phyloP scores from a whole-genome alignment of 1,140 invertebrate genomes.

The Neodiprion virginianus region DNA sequence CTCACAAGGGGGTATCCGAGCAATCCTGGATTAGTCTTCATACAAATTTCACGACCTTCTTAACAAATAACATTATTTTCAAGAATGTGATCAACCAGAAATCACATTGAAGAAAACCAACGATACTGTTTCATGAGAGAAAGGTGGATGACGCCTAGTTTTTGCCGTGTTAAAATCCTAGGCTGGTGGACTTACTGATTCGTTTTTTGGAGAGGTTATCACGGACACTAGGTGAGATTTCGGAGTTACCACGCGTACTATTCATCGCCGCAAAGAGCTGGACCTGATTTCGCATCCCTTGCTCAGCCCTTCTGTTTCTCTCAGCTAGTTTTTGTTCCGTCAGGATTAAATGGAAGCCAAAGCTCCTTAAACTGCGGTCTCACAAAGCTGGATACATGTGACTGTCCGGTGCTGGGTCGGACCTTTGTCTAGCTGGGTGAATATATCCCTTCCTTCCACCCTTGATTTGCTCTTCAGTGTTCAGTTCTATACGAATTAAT shows the following conservation, averaged over 20 bases:
- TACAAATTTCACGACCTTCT: too few species aligned
- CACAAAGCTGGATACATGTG: constrained; percentile 60
- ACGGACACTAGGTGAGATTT: too few species aligned
- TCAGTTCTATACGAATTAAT: not conserved
- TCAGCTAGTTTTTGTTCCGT: constrained; percentile 58
- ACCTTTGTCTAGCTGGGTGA: not conserved
- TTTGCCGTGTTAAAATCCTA: too few species aligned
- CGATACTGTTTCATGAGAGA: too few species aligned
- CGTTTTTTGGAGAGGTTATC: too few species aligned
- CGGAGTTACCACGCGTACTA: not conserved
- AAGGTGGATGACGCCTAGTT: too few species aligned
- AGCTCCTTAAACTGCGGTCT: constrained; percentile 62
- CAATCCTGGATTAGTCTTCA: too few species aligned
- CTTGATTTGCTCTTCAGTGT: not conserved
- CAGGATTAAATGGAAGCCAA: constrained; percentile 60
- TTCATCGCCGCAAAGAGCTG: not conserved
- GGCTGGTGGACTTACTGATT: too few species aligned
- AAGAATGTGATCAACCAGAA: too few species aligned
- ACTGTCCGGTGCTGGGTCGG: constrained; percentile 23
- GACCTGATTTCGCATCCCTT: not conserved
- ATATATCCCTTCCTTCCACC: not conserved
- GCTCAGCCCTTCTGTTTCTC: not conserved
- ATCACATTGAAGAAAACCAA: too few species aligned
- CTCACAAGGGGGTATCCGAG: not conserved
- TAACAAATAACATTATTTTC: too few species aligned